Evolutionary conservation across 1,140 invertebrate genomes (phyloP).

Genomic region (Caerostris extrusa): DNA sequence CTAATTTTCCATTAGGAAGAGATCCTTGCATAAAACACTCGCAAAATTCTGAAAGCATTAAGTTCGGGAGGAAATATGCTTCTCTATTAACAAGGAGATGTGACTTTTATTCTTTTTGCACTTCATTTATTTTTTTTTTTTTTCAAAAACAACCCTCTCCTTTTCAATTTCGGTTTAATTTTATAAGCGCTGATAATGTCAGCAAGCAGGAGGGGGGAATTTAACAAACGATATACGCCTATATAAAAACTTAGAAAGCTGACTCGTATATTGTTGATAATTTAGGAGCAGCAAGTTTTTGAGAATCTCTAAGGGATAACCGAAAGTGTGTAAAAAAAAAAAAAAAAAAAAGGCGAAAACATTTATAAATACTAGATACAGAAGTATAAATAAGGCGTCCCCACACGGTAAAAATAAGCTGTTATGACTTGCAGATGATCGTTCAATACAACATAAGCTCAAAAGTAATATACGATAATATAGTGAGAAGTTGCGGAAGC

Average conservation of each 20-base stretch:
- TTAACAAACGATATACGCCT: background rate
- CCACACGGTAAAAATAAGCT: background rate
- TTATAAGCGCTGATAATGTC: slow-evolving; percentile 60
- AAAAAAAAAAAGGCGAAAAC: background rate
- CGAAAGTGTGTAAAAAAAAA: no score
- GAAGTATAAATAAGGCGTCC: slow-evolving; percentile 55
- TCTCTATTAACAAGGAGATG: slow-evolving; percentile 70
- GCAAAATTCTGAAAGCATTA: slow-evolving; percentile 62
- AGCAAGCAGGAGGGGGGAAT: background rate
- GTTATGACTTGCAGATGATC: slow-evolving; percentile 60
- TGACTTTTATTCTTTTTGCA: slow-evolving; percentile 27
- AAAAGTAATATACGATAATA: slow-evolving; percentile 71
- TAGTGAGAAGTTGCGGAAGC: slow-evolving; percentile 54
- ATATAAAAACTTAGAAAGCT: background rate
- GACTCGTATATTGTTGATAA: slow-evolving; percentile 20
- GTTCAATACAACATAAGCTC: slow-evolving; percentile 67
- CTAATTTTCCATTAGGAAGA: slow-evolving; percentile 70
- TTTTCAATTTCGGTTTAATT: slow-evolving; percentile 56
- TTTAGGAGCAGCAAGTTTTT: slow-evolving; percentile 11
- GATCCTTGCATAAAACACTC: slow-evolving; percentile 48
- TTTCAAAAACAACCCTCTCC: background rate
- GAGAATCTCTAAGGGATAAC: background rate
- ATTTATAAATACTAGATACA: slow-evolving; percentile 58
- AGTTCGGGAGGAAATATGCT: slow-evolving; percentile 45
- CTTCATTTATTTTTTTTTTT: background rate